A percentile compares a stretch with the other conserved stretches of the same genome.
Evolutionary conservation across 2,113 vertebrate species (phyloP).

Genomic region (Peucedramus taeniatus): DNA sequence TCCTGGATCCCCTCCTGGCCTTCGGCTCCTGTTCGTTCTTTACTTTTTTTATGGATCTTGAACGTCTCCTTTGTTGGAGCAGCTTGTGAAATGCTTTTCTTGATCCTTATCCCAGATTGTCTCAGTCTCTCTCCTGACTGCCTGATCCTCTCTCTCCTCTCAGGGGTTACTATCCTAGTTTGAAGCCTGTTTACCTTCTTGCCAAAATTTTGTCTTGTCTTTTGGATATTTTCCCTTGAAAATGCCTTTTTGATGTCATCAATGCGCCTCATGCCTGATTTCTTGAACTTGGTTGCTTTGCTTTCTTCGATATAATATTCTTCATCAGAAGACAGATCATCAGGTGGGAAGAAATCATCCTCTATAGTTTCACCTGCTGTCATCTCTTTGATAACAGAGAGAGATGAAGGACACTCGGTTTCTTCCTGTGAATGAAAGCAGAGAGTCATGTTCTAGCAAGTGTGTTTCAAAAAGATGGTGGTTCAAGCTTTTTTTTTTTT

Average conservation of each 20-base stretch:
- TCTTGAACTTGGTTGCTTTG: slow-evolving; percentile 82
- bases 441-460: not conserved
- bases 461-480: not conserved
- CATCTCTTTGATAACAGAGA: slow-evolving; percentile 79
- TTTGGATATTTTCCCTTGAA: slow-evolving; percentile 92
- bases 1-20: slow-evolving; percentile 83
- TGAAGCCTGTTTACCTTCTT: slow-evolving; percentile 88
- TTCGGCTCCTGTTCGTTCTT: slow-evolving; percentile 77
- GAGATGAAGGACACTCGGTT: slow-evolving; percentile 83
- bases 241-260: slow-evolving; percentile 93
- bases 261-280: slow-evolving; percentile 84
- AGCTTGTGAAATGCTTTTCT: slow-evolving; percentile 89
- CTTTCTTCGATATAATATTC: slow-evolving; percentile 88
- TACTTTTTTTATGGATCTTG: slow-evolving; percentile 83
- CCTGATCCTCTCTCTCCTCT: slow-evolving; percentile 88
- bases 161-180: slow-evolving; percentile 90
- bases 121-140: slow-evolving; percentile 87
- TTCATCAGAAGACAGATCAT: slow-evolving; percentile 95
- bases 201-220: slow-evolving; percentile 89
- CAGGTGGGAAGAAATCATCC: slow-evolving; percentile 78
- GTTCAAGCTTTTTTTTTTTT: not conserved
- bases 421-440: slow-evolving; percentile 81
- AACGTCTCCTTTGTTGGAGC: slow-evolving; percentile 86
- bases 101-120: slow-evolving; percentile 84
- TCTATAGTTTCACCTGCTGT: slow-evolving; percentile 72